Evolutionary conservation across 2,113 vertebrate species (phyloP).

Genomic region (Psettodes erumei): DNA sequence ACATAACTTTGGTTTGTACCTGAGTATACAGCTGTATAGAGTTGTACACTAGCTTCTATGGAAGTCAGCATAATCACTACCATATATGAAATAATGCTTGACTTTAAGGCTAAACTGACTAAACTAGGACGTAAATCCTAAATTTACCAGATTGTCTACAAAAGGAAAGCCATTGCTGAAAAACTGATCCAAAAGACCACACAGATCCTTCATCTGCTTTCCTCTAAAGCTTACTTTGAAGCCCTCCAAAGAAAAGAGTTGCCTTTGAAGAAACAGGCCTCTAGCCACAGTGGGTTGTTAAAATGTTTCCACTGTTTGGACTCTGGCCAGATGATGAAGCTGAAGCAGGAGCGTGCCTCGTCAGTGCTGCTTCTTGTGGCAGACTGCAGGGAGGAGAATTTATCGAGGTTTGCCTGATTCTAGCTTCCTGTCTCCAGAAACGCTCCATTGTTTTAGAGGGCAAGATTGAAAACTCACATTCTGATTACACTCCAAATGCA

Average conservation of each 20-base stretch:
- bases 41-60: too few species aligned
- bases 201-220: constrained; percentile 57
- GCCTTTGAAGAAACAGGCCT: constrained; percentile 64
- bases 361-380: constrained; percentile 47
- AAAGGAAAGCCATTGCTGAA: constrained; percentile 36
- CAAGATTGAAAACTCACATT: constrained; percentile 34
- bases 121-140: constrained; percentile 17
- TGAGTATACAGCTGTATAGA: neutral
- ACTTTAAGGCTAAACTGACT: constrained; percentile 15
- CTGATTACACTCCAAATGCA: constrained; percentile 14
- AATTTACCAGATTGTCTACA: constrained; percentile 9
- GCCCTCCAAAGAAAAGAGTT: constrained; percentile 40
- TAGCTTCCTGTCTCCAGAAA: constrained; percentile 66
- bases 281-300: constrained; percentile 58
- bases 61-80: neutral
- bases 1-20: neutral
- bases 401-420: constrained; percentile 49
- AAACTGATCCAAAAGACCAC: constrained; percentile 58
- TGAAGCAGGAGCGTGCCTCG: constrained; percentile 49
- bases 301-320: constrained; percentile 70
- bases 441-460: constrained; percentile 67
- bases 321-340: constrained; percentile 53
- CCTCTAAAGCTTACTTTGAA: constrained; percentile 61
- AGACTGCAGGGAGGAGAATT: constrained; percentile 55
- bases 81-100: neutral